Conservation (phyloP, 2,888 invertebrate genomes). For the Spisula subtruncata region DNA sequence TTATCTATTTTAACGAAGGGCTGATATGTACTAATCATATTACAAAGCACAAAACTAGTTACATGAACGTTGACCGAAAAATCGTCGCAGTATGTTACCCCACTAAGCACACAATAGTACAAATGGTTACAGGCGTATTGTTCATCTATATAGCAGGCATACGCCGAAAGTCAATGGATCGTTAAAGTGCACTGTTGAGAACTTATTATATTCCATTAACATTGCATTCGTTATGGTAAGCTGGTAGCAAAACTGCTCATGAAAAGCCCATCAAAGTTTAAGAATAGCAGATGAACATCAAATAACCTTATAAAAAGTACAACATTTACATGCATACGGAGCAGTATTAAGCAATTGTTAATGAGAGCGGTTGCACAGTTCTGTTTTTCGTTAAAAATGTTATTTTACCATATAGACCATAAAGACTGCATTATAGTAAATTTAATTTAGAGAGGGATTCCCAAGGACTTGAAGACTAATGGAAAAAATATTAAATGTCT, state of each 20-base stretch:
- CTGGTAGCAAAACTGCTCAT: no score
- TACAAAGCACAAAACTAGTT: background rate
- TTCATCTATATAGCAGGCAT: no score
- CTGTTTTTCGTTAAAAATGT: background rate
- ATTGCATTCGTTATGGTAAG: no score
- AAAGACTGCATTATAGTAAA: no score
- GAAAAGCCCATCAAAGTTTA: no score
- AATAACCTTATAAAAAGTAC: no score
- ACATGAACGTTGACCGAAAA: background rate
- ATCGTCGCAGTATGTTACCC: background rate
- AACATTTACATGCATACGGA: background rate
- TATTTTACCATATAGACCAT: slow-evolving; percentile 1
- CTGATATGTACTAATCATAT: background rate
- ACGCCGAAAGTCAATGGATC: no score
- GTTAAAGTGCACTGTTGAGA: no score
- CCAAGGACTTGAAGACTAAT: background rate
- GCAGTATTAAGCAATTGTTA: background rate
- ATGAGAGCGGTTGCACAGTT: background rate
- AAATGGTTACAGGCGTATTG: no score
- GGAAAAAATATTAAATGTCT: slow-evolving; percentile 7
- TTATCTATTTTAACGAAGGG: background rate
- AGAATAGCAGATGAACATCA: no score
- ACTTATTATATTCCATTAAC: no score
- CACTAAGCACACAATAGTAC: background rate
- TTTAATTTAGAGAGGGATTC: background rate